A percentile compares a stretch with the other conserved stretches of the same genome.
These are phyloP conservation scores for Chionodraco myersi DNA, from an alignment of 2,113 vertebrate species.

Conservation along the genomic window DNA sequence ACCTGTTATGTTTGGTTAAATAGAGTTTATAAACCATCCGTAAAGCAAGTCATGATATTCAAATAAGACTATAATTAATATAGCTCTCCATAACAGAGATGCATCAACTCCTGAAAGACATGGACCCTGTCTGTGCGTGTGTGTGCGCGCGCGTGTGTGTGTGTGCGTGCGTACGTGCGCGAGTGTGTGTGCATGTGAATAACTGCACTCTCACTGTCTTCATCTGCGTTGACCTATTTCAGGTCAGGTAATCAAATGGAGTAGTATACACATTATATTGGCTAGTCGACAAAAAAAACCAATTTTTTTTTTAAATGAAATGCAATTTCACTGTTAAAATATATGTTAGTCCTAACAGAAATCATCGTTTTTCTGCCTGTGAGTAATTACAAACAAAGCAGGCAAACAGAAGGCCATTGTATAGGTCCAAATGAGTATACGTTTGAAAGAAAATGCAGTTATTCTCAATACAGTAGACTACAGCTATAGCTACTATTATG, in stretches of 20 bases:
- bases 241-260: constrained; percentile 75
- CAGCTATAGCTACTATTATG: not conserved
- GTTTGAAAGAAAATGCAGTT: constrained; percentile 16
- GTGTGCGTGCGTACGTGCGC: not conserved
- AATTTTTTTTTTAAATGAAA: constrained; percentile 22
- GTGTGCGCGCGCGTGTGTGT: constrained; percentile 9
- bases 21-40: constrained; percentile 21
- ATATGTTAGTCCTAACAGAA: constrained; percentile 1
- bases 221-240: constrained; percentile 78
- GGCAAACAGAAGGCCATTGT: constrained; percentile 14
- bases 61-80: constrained; percentile 38
- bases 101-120: constrained; percentile 59
- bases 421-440: constrained; percentile 28
- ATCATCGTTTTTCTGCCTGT: constrained; percentile 1
- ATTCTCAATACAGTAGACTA: not conserved
- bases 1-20: not conserved
- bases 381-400: constrained; percentile 33
- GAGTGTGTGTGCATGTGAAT: constrained; percentile 58
- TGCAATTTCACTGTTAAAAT: constrained; percentile 17
- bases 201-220: constrained; percentile 78
- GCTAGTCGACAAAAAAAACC: not conserved
- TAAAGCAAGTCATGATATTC: constrained; percentile 13
- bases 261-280: constrained; percentile 54
- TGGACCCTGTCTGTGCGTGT: constrained; percentile 6
- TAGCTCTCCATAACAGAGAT: constrained; percentile 45